A percentile compares a stretch with the other conserved stretches of the same genome.
Evolutionary conservation across 2,113 vertebrate genomes (phyloP).

Genomic region (Sylvicapra grimmia): DNA sequence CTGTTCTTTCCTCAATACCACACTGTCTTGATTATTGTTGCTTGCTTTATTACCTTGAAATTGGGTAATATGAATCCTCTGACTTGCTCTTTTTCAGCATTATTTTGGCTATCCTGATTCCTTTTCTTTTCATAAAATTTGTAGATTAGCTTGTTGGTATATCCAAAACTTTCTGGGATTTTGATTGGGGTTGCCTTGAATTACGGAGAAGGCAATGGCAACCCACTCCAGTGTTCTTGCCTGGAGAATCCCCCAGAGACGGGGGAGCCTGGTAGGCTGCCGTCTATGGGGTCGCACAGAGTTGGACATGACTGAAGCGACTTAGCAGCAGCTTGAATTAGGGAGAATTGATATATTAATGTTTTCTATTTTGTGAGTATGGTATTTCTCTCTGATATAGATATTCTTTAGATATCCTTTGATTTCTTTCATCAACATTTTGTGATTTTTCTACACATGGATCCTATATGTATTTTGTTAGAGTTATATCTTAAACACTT

Average conservation of each 20-base stretch:
- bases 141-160: background rate
- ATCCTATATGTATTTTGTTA: background rate
- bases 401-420: background rate
- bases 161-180: background rate
- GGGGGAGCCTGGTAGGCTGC: no score
- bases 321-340: background rate
- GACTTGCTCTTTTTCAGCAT: background rate
- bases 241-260: no score
- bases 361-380: background rate
- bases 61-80: background rate
- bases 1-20: background rate
- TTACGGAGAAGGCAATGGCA: background rate
- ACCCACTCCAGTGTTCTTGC: no score
- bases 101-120: background rate
- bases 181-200: background rate
- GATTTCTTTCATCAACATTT: background rate
- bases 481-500: background rate
- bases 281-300: no score
- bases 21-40: background rate
- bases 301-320: no score
- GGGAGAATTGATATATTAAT: background rate
- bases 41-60: background rate
- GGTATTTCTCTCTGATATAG: background rate
- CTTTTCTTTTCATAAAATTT: background rate
- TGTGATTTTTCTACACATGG: background rate